Percentiles rank a stretch among this genome's conserved stretches.
Evolutionary conservation across 2,888 invertebrate genomes (phyloP).

Genomic region (Drosophila testacea): DNA sequence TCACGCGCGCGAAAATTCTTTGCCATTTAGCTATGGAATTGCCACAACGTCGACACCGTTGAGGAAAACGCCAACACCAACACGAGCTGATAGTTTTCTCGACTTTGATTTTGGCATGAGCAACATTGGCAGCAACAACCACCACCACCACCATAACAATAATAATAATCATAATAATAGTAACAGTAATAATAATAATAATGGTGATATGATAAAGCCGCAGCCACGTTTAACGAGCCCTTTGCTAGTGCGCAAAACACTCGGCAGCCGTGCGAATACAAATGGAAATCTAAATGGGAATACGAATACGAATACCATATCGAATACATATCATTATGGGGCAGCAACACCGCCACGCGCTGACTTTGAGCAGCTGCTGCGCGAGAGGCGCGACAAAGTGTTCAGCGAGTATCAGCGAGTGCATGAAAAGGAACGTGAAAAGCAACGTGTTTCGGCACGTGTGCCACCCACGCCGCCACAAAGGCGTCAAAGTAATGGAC

Average conservation of each 20-base stretch:
- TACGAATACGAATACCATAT: slow-evolving; percentile 60
- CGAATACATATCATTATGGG: slow-evolving; percentile 68
- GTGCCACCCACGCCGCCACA: slow-evolving; percentile 69
- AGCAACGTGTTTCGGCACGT: slow-evolving; percentile 36
- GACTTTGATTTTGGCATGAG: slow-evolving; percentile 66
- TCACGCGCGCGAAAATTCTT: slow-evolving; percentile 95
- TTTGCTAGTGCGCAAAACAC: slow-evolving; percentile 92
- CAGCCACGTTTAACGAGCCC: slow-evolving; percentile 93
- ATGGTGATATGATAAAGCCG: slow-evolving; percentile 87
- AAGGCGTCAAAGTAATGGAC: slow-evolving; percentile 46
- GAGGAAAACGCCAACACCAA: slow-evolving; percentile 75
- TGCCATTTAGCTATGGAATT: slow-evolving; percentile 95
- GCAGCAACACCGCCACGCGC: slow-evolving; percentile 80
- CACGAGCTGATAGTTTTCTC: slow-evolving; percentile 73
- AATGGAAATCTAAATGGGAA: slow-evolving; percentile 21
- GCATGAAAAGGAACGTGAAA: slow-evolving; percentile 44
- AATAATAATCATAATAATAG: slow-evolving; percentile 37
- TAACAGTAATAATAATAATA: slow-evolving; percentile 36
- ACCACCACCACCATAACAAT: slow-evolving; percentile 29
- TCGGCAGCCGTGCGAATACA: slow-evolving; percentile 82
- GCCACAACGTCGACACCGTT: slow-evolving; percentile 80
- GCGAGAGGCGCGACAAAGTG: slow-evolving; percentile 85
- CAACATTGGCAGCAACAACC: slow-evolving; percentile 15
- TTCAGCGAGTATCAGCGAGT: slow-evolving; percentile 68
- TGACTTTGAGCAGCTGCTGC: slow-evolving; percentile 85